Evolutionary conservation across 1,140 invertebrate species (phyloP), one percentile per base, ranked within the genome.

Genomic region (Pectinophora gossypiella): DNA sequence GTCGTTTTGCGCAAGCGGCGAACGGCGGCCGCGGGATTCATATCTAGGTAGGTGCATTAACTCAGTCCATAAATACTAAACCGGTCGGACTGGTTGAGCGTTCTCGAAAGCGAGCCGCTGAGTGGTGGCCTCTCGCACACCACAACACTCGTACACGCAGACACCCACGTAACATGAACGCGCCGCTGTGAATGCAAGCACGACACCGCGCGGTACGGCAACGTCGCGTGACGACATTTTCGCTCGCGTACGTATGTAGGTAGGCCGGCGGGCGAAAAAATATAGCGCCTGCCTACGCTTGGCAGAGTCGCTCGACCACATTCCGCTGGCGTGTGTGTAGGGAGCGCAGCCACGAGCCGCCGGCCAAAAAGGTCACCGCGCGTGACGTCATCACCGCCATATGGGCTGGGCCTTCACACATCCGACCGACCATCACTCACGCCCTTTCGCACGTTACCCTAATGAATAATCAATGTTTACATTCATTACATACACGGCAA

Each of bases 161-260:
- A 79, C 75, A 67, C 79, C 80, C 81, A 85, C 81, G 78, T 84
- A 82, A 75, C 71, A 68, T 67, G 55, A 78, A 72, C 74, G 67
- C 60, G 59, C 56, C 59, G 57, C 70, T 64, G 70, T 75, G 69
- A 75, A 74, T 79, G 75, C 73, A 83, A 71, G 72, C 73, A 76
- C 81, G 74, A 76, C 64, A 63, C 56, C 32, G 51, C 62, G 61
- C 80, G 78, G 76, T 53, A 68, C 68, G 87, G 85, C 87, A 88
- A 88, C 87, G 71, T 75, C 83, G 87, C 83, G 79, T 88, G 87
- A 89, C 87, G 87, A 86, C 88, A 88, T 85, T 87, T 88, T 87
- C 86, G 87, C 82, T 86, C 80, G 77, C 75, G 77, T 81, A 87
- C 80, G 82, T 83, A 88, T 82, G 81, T 87, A 87, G 82, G 81